These are phyloP conservation scores for Drosophila subquinaria DNA, from an alignment of 2,888 invertebrate genomes.

Conservation along the genomic window DNA sequence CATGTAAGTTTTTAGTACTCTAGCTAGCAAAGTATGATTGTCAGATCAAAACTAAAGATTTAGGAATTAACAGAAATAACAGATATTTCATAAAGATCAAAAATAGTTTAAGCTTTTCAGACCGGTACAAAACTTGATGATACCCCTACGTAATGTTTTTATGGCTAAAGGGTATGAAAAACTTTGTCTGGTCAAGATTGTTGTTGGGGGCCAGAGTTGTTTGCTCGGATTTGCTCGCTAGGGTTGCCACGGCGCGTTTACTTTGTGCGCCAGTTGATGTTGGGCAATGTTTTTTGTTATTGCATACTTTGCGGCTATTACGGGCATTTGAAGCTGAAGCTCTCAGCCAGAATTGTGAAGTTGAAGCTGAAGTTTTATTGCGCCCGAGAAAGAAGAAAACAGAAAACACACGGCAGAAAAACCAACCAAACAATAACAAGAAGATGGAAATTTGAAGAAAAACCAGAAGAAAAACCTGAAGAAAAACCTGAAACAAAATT, in stretches of 20 bases:
- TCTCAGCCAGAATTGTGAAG: constrained; percentile 32
- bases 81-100: not conserved
- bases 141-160: not conserved
- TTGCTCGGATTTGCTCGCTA: constrained; percentile 31
- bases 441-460: constrained; percentile 1
- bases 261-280: constrained; percentile 49
- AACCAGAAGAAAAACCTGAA: constrained; percentile 14
- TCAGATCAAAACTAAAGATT: not conserved
- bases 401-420: constrained; percentile 20
- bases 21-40: not conserved
- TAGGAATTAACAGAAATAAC: not conserved
- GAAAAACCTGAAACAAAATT: constrained; percentile 40
- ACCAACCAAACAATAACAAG: constrained; percentile 5
- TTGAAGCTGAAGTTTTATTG: constrained; percentile 59
- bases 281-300: constrained; percentile 54
- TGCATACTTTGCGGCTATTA: constrained; percentile 73
- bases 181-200: constrained; percentile 57
- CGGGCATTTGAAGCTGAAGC: constrained; percentile 58
- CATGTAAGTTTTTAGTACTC: not conserved
- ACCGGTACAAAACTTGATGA: not conserved
- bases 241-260: constrained; percentile 46
- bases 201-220: constrained; percentile 32
- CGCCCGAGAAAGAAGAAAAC: constrained; percentile 22
- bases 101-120: not conserved
- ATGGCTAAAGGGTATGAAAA: constrained; percentile 28